A percentile compares a stretch with the other conserved stretches of the same genome.
Evolutionary conservation across 2,888 invertebrate genomes (phyloP).

Genomic region (Drosophila anomalipes): DNA sequence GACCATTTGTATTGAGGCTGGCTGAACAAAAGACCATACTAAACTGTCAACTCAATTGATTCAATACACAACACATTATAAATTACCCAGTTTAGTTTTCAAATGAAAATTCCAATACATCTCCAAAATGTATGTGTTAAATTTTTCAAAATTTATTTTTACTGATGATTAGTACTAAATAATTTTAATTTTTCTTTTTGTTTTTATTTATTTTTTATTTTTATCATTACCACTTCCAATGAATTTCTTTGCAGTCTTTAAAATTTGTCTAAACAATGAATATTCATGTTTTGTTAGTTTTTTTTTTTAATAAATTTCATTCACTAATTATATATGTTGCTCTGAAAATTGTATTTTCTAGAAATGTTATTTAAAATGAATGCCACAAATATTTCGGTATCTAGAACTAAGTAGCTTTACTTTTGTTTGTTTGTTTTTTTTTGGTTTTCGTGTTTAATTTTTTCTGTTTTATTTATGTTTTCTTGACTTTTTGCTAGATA

Average conservation of each 20-base stretch:
- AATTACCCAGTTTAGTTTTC: background rate
- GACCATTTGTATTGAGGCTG: constrained; percentile 40
- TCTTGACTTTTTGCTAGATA: constrained; percentile 38
- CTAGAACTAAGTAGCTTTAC: constrained; percentile 49
- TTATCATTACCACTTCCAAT: constrained; percentile 83
- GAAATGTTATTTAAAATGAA: constrained; percentile 56
- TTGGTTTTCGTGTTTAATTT: constrained; percentile 10
- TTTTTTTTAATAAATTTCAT: constrained; percentile 55
- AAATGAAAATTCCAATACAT: background rate
- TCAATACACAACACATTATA: background rate
- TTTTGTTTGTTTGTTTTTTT: constrained; percentile 8
- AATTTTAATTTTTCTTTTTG: constrained; percentile 56
- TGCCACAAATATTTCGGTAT: constrained; percentile 48
- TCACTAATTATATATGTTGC: constrained; percentile 53
- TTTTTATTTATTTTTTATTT: constrained; percentile 38
- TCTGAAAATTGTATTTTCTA: constrained; percentile 59
- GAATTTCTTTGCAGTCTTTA: constrained; percentile 85
- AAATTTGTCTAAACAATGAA: constrained; percentile 84
- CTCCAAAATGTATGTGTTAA: constrained; percentile 50
- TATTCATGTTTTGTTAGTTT: constrained; percentile 65
- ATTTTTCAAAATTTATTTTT: constrained; percentile 70
- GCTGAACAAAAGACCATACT: constrained; percentile 31
- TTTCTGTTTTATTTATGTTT: constrained; percentile 8
- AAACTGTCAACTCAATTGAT: constrained; percentile 13
- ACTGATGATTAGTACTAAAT: constrained; percentile 79